These are phyloP conservation scores for Apodemus speciosus DNA, from an alignment of 2,113 vertebrate species.

Conservation along the genomic window DNA sequence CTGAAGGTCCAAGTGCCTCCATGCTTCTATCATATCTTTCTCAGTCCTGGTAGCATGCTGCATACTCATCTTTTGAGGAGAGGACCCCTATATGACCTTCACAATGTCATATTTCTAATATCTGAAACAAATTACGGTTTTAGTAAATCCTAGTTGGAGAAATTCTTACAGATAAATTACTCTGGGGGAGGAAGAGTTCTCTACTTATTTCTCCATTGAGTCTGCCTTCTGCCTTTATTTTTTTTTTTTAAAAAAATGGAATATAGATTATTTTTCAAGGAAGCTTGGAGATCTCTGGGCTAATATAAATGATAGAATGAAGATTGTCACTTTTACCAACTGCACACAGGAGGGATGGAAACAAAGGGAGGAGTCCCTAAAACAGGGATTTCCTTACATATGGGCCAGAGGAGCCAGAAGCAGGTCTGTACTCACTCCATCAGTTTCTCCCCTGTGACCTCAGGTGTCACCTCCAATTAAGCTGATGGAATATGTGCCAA, in stretches of 20 bases:
- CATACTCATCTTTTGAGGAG: not conserved
- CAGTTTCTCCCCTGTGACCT: conserved; percentile 72
- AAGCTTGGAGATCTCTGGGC: conserved; percentile 24
- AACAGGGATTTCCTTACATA: conserved; percentile 54
- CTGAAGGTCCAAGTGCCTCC: not conserved
- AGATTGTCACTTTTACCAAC: conserved; percentile 52
- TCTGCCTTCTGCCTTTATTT: not conserved
- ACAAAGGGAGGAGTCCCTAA: conserved; percentile 51
- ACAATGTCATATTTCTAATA: not conserved
- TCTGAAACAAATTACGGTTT: not conserved
- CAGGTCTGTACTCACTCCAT: conserved; percentile 59
- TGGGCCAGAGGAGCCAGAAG: conserved; percentile 55
- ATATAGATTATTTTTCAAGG: not conserved
- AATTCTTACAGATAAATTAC: not conserved
- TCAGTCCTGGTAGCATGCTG: not conserved
- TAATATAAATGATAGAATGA: conserved; percentile 62
- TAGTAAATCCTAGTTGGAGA: not conserved
- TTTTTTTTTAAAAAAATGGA: not conserved
- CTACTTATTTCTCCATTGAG: not conserved
- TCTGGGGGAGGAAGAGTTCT: not conserved
- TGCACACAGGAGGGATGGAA: not conserved
- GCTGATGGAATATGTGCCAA: conserved; percentile 80
- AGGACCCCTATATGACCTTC: not conserved
- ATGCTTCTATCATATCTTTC: not conserved
- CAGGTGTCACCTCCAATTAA: conserved; percentile 72